Base-by-base conservation (phyloP, 2,888 invertebrate species). In the Incurvaria masculella region DNA sequence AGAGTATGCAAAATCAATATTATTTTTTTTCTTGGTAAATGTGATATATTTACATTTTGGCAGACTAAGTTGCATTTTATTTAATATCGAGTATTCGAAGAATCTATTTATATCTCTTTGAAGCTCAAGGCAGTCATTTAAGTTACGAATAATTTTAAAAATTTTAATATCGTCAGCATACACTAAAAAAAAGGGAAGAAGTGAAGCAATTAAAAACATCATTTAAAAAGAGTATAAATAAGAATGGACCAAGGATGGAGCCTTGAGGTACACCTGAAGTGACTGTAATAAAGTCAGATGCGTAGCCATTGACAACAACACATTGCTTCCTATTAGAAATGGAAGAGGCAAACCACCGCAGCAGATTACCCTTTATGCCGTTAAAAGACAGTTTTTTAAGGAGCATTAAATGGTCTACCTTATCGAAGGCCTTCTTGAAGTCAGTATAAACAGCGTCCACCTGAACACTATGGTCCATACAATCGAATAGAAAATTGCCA, bases 231-330 rank as follows among this genome's bases (percentile, higher is more conserved):
- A 53, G 18, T 16, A 49, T 49, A 27, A 56, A 55, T 5, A 55
- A 21, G 20, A 53, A 19, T 18, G 54, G 53, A 8, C 55, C 55
- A 10, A 55, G 18, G 18, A 53, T 53, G 8, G 53, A 56, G 4
- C 57, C 56, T 21, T 57, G 58, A 0, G 53, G 52, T 6, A 58
- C 56, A 5, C 58, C 53, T 5, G 55, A 55, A 1, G 38, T 47
- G 17, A 52, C 49, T 14, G 8, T 4, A 2, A 42, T n/a, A 19
- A 14, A 14, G 4, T 45, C 19, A 14, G 53, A 56, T 18, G 38
- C n/a, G 11, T 18, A 48, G 5, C 52, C 52, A 20, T 53, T 49
- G 0, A 56, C 38, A 1, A 45, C 50, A 17, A 58, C 54, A 18
- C 42, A 54, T 40, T 57, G 57, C 1, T 41, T 47, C 18, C 55